A percentile compares a stretch with the other conserved stretches of the same genome.
These are phyloP conservation scores for Incurvaria masculella DNA, from an alignment of 2,888 invertebrate species.

Conservation along the genomic window DNA sequence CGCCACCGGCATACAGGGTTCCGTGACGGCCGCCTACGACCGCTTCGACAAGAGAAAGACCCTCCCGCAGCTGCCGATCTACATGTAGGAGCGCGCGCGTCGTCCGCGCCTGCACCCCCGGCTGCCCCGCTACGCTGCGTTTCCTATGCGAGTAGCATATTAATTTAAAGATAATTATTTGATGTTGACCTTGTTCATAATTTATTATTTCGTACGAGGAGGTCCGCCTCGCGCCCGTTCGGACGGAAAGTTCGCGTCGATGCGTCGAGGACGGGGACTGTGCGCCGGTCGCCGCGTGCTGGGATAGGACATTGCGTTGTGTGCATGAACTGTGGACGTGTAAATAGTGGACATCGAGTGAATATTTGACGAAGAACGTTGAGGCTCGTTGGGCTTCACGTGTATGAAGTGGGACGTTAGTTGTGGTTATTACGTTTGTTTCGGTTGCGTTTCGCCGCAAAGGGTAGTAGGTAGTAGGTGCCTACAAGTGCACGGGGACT, in stretches of 20 bases:
- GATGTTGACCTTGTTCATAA: conserved; percentile 3
- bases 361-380: not conserved
- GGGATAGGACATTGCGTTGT: not conserved
- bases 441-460: not conserved
- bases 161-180: conserved; percentile 1
- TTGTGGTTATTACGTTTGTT: not conserved
- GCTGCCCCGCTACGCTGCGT: not conserved
- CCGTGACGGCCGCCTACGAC: conserved; percentile 38
- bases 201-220: not conserved
- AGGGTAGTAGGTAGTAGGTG: not conserved
- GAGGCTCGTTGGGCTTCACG: not conserved
- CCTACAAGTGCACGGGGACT: not conserved
- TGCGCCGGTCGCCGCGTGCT: not conserved
- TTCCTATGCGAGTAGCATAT: conserved; percentile 1
- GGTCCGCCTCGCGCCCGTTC: not conserved
- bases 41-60: conserved; percentile 48
- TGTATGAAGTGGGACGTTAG: not conserved
- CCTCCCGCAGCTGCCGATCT: conserved; percentile 52
- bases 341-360: not conserved
- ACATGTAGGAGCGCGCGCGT: conserved; percentile 38
- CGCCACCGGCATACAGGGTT: conserved; percentile 23
- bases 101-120: conserved; percentile 17
- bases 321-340: not conserved
- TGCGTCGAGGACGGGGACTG: not conserved
- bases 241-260: not conserved